Conservation (phyloP, 2,888 invertebrate species). For the Steinernema scapterisci region DNA sequence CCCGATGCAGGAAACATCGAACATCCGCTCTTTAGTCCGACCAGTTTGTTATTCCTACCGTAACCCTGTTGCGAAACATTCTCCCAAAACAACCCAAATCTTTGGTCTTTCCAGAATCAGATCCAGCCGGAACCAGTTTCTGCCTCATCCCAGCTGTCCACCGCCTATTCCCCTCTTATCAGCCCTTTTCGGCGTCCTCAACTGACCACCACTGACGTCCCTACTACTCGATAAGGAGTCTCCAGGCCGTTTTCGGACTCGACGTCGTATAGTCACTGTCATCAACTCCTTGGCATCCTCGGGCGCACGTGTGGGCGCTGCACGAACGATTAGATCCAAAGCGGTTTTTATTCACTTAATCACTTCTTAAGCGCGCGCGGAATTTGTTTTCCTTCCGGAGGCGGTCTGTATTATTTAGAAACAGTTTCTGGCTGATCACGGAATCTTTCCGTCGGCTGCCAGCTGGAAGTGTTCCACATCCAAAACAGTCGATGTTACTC, state of each 20-base stretch:
- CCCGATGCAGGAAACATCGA: no score
- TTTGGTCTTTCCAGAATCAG: no score
- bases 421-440: no score
- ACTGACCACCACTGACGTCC: background rate
- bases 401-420: background rate
- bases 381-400: background rate
- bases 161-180: background rate
- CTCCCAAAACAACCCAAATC: no score
- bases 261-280: slow-evolving; percentile 1
- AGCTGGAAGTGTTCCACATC: no score
- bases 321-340: background rate
- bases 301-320: background rate
- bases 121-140: no score
- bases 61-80: no score
- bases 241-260: slow-evolving; percentile 5
- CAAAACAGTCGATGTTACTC: no score
- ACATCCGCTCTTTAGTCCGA: no score
- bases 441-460: no score
- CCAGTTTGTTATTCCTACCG: no score
- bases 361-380: background rate
- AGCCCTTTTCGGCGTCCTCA: background rate
- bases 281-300: background rate
- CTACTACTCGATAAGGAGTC: background rate
- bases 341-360: background rate
- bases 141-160: no score